Conservation (phyloP, 2,113 vertebrate genomes). For the Athene cunicularia region DNA sequence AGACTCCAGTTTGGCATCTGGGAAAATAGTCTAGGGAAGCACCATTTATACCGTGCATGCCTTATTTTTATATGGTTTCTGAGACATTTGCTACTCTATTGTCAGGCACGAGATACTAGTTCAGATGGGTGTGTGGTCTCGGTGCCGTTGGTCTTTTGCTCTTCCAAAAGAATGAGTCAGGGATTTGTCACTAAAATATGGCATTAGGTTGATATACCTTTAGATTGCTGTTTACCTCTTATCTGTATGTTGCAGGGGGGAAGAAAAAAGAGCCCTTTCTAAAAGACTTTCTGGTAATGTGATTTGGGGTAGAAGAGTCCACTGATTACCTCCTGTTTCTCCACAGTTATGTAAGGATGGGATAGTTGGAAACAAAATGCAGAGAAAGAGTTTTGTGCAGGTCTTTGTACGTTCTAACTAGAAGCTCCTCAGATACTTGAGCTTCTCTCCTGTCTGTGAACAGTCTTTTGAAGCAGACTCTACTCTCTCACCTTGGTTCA, state of each 20-base stretch:
- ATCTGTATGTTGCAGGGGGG: fast-evolving
- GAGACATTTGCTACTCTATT: background rate
- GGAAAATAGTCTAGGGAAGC: background rate
- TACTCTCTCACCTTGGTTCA: background rate
- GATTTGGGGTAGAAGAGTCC: background rate
- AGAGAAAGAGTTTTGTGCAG: background rate
- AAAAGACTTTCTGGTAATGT: background rate
- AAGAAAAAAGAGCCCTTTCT: background rate
- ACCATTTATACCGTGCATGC: background rate
- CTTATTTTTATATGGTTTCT: background rate
- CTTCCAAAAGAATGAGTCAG: background rate
- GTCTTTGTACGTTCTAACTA: background rate
- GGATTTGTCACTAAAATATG: background rate
- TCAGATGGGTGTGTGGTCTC: background rate
- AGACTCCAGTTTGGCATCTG: background rate
- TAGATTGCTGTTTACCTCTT: background rate
- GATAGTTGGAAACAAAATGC: background rate
- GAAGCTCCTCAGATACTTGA: background rate
- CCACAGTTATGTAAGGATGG: background rate
- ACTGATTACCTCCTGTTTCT: background rate
- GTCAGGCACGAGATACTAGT: background rate
- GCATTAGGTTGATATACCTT: background rate
- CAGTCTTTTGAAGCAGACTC: background rate
- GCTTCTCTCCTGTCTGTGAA: background rate
- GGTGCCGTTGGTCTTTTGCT: background rate